These are phyloP conservation scores for Lethrus apterus DNA, from an alignment of 1,140 invertebrate species.

Conservation along the genomic window DNA sequence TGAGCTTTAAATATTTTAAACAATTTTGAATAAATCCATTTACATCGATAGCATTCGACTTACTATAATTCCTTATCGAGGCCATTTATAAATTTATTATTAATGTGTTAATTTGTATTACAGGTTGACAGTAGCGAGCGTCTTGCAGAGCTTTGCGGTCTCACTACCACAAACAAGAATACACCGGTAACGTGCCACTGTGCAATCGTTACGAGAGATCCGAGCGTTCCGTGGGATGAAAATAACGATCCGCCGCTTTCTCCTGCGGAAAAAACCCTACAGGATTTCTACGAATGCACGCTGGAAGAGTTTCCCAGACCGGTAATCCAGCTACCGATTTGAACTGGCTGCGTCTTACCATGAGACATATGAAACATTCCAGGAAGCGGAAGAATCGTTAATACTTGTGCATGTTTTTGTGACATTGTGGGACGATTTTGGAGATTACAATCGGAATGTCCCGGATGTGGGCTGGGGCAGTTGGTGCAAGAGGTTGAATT, in stretches of 20 bases:
- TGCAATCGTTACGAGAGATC: slow-evolving; percentile 32
- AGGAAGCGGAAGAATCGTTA: not conserved
- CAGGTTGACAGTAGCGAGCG: slow-evolving; percentile 39
- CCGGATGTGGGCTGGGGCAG: not conserved
- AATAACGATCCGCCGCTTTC: slow-evolving; percentile 28
- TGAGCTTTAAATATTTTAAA: too few species aligned
- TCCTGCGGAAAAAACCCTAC: slow-evolving; percentile 32
- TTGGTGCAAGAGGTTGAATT: not conserved
- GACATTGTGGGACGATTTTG: not conserved
- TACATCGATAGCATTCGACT: too few species aligned
- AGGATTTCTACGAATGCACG: slow-evolving; percentile 39
- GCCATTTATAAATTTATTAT: too few species aligned
- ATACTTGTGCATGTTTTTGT: not conserved
- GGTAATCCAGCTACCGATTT: slow-evolving; percentile 35
- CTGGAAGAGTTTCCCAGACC: slow-evolving; percentile 37
- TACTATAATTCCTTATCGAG: too few species aligned
- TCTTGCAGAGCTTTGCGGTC: slow-evolving; percentile 32
- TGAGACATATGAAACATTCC: not conserved
- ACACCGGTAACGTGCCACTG: slow-evolving; percentile 25
- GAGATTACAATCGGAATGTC: not conserved
- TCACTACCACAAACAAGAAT: slow-evolving; percentile 17
- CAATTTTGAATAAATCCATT: too few species aligned
- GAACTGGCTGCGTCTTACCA: slow-evolving; percentile 20
- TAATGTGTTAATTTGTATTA: too few species aligned
- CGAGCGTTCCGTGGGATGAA: slow-evolving; percentile 22